A percentile compares a stretch with the other conserved stretches of the same genome.
Conservation (phyloP, 2,797 vertebrate species). For the Poeciliopsis infans region DNA sequence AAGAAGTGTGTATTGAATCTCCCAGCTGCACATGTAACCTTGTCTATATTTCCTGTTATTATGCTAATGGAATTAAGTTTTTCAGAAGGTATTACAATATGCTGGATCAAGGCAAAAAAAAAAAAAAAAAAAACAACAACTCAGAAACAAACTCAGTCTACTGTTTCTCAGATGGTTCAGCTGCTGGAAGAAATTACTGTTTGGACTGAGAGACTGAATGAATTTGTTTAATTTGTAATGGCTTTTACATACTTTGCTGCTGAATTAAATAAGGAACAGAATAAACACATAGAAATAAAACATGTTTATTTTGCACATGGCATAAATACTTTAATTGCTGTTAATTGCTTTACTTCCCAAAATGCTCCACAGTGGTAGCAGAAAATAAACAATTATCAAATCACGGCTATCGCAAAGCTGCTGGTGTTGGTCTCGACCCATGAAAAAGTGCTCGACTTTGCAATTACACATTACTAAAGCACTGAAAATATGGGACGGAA, state of each 20-base stretch:
- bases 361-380: conserved; percentile 10
- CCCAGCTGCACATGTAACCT: not conserved
- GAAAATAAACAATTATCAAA: conserved; percentile 43
- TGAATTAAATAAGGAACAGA: not conserved
- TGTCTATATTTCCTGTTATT: not conserved
- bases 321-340: conserved; percentile 1
- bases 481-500: not conserved
- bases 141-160: no score
- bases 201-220: not conserved
- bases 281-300: not conserved
- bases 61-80: not conserved
- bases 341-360: not conserved
- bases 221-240: not conserved
- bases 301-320: not conserved
- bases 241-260: not conserved
- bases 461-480: not conserved
- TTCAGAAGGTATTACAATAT: not conserved
- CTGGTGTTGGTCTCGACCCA: not conserved
- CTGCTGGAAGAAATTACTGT: not conserved
- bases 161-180: not conserved
- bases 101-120: not conserved
- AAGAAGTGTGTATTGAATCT: not conserved
- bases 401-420: conserved; percentile 1
- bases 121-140: no score
- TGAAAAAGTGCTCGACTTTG: not conserved